Evolutionary conservation across 64 coral and sea anemone genomes (phyloP), one percentile per base, ranked within the genome.

Genomic region (Cladopsammia gracilis): DNA sequence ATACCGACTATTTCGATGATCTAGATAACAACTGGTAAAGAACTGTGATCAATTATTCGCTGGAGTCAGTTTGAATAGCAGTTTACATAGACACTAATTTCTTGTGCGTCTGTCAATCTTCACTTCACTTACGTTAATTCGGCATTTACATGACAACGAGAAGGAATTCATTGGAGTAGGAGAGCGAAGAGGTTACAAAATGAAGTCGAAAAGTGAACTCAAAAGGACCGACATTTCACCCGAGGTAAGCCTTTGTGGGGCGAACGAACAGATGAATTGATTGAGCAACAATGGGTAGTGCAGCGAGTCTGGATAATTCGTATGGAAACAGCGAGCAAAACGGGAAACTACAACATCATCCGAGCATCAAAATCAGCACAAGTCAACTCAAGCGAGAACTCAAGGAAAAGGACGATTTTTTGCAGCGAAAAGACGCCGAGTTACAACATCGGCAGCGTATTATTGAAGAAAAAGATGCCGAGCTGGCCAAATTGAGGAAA

Each of bases 361-460:
- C 6, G 10, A 60, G 18, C 44, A 20, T 18, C 10, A 79, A 79
- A 7, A 5, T 22, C 7, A 64, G 59, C 13, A 82, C 58, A 46
- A 82, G 25, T 84, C 80, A 68, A 68, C 80, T 84, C 20, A 84
- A 67, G 5, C 89, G 90, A 71, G 94, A 99, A 72, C 68, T 99
- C 25, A 88, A 88, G 53, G 91, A 96, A 82, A 93, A 96, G 64
- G 98, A 99, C 49, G 98, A 99, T 53, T 88, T 99, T 8, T 78
- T 99, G 86, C 92, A 96, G 76, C 93, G 91, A 74, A 99, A 96
- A 62, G 91, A 99, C 48, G 91, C 88, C 14, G 98, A 99, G 88
- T 73, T 99, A 58, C 87, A 94, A 26, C 74, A 96, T 48, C 58
- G 91, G 26, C 87, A 91, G 69, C 89, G 91, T 64, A 83, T 89